A percentile compares a stretch with the other conserved stretches of the same genome.
These are phyloP conservation scores for Oryzaephilus surinamensis DNA, from an alignment of 1,140 invertebrate genomes.

Conservation along the genomic window DNA sequence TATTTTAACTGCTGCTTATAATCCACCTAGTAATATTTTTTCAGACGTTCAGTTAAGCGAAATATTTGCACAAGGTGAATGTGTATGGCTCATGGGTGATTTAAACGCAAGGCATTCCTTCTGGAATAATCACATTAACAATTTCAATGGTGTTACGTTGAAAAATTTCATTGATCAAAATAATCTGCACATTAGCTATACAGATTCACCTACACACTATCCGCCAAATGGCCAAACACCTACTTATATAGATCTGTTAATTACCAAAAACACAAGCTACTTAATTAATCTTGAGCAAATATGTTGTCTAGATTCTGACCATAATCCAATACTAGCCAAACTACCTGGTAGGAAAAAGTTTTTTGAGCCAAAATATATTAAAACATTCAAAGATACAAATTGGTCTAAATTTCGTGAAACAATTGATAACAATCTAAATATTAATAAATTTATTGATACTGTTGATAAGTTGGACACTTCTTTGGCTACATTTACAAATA, in stretches of 20 bases:
- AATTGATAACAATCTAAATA: too few relatives aligned
- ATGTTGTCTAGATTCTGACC: not conserved
- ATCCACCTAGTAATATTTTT: not conserved
- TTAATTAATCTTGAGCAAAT: not conserved
- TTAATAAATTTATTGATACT: too few relatives aligned
- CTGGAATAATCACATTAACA: not conserved
- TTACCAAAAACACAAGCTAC: constrained; percentile 2
- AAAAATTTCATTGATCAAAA: not conserved
- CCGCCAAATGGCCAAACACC: not conserved
- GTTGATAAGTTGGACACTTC: too few relatives aligned
- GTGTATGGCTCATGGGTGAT: not conserved
- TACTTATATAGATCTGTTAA: not conserved
- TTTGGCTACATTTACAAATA: too few relatives aligned
- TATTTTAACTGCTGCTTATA: not conserved
- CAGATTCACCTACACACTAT: not conserved
- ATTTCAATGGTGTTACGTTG: not conserved
- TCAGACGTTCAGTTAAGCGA: not conserved
- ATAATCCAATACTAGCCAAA: not conserved
- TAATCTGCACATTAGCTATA: not conserved
- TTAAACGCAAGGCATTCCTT: not conserved
- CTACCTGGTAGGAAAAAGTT: too few relatives aligned
- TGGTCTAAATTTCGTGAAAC: too few relatives aligned
- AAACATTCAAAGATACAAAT: too few relatives aligned
- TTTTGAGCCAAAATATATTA: too few relatives aligned
- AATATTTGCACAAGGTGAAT: not conserved